Base-by-base conservation (phyloP, 2,888 invertebrate genomes). In the Stegana nigrithorax region DNA sequence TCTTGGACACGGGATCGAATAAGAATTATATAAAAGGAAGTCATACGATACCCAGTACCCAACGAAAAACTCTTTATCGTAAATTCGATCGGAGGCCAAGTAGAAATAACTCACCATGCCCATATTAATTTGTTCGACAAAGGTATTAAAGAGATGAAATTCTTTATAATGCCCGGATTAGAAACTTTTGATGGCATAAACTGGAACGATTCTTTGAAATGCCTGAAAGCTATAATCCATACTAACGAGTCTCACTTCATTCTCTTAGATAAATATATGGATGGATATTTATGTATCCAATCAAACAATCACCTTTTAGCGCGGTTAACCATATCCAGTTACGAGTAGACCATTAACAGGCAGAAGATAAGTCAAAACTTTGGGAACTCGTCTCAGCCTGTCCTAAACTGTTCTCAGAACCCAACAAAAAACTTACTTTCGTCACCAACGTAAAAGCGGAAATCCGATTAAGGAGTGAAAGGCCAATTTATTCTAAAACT, bases 101-200 rank as follows among this genome's bases (percentile, higher is more conserved):
- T 62, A 6, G 44, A 60, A 60, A 60, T 67, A n/a, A 68, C 56
- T 50, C n/a, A 55, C 25, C 1, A 50, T 4, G n/a, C 50, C 25
- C 3, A 6, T 81, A 84, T 85, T 10, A 29, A 6, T 29, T 10
- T 29, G 29, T 29, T 29, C 29, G 10, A 29, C 10, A 29, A 29
- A 6, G 10, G 29, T 7, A 10, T 7, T 29, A 29, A 10, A 29
- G 6, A 6, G 6, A 29, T 29, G 6, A 29, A 29, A 29, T 29
- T 29, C 10, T 29, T 29, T 10, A 7, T 29, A 29, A 6, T 29
- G 29, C 29, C 29, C 10, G 10, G 6, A 29, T 10, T 29, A 6
- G 10, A 29, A 29, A 29, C 29, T 29, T 29, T 29, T 10, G 6
- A 29, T 10, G 29, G 29, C 29, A 29, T 29, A 6, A 6, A 7